Evolutionary conservation across 1,140 invertebrate genomes (phyloP), one percentile per base, ranked within the genome.

Genomic region (Augochlora pura): DNA sequence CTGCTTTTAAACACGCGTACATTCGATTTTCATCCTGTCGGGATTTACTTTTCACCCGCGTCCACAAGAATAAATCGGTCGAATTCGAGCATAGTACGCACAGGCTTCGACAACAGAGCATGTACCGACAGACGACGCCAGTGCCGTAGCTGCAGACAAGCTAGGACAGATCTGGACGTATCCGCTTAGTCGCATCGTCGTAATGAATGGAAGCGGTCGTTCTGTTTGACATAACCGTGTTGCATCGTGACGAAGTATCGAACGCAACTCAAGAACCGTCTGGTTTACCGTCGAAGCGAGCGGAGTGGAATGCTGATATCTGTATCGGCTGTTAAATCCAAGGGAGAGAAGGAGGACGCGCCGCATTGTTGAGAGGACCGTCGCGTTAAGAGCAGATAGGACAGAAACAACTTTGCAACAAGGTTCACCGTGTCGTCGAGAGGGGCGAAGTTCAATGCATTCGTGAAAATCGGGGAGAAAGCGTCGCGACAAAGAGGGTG

Each of bases 171-270:
- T 46, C 42, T 12, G 16, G 49, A n/a, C 60, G 52, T 46, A 60
- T 25, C 38, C 76, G 59, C 49, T 60, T 65, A 78, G 76, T 49
- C 60, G 69, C 69, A 64, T 78, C 76, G 21, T 78, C 76, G 21
- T 78, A 54, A 70, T 64, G 76, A 78, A 72, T 72, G 76, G 76
- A 64, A 27, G 1, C n/a, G 38, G 66, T 62, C 21, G 66, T 52
- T 16, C 27, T 18, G 60, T 63, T 60, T 25, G 8, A 23, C 74
- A 14, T 77, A 25, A 32, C 49, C 25, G 63, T 18, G 60, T 27
- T n/a, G 27, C 27, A 63, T 6, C 38, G 32, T 7, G 32, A 18
- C 9, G 5, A 42, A 12, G 18, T 52, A 52, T 52, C 49, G 49
- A 52, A 52, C 49, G 18, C 16, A 14, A 4, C 49, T 52, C 49